Conservation (phyloP, 2,113 vertebrate genomes). For the Bungarus multicinctus region DNA sequence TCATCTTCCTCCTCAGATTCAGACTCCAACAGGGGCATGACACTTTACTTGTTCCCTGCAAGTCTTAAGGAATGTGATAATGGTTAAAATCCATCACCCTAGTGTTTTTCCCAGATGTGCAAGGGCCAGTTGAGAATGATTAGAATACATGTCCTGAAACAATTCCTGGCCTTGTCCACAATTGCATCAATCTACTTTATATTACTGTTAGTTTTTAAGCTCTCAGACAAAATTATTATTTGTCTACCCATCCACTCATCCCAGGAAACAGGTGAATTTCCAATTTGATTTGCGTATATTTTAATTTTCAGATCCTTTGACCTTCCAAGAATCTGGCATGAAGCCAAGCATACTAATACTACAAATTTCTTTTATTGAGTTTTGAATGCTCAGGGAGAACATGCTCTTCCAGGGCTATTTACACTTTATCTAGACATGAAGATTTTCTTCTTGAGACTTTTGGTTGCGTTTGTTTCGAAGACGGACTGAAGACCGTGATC, state of each 20-base stretch:
- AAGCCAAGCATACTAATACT: not conserved
- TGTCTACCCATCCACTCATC: not conserved
- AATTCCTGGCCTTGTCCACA: not conserved
- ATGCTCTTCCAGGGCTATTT: not conserved
- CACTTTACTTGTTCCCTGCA: too few relatives aligned
- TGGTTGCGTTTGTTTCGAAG: too few relatives aligned
- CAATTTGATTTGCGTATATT: not conserved
- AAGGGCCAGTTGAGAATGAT: not conserved
- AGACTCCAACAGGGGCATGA: too few relatives aligned
- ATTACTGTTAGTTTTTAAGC: not conserved
- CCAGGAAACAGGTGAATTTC: not conserved
- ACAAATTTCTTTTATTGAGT: not conserved
- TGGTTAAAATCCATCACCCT: not conserved
- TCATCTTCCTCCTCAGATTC: too few relatives aligned
- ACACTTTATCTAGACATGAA: slow-evolving; percentile 11
- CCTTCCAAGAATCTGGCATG: not conserved
- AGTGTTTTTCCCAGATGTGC: not conserved
- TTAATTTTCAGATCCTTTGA: not conserved
- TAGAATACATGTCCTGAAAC: not conserved
- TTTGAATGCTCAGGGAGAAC: not conserved
- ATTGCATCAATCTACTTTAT: not conserved
- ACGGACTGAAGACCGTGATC: too few relatives aligned
- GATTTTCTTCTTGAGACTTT: not conserved
- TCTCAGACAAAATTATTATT: not conserved
- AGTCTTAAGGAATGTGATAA: not conserved